Evolutionary conservation across 2,888 invertebrate species (phyloP).

Genomic region (Hypercompe scribonia): DNA sequence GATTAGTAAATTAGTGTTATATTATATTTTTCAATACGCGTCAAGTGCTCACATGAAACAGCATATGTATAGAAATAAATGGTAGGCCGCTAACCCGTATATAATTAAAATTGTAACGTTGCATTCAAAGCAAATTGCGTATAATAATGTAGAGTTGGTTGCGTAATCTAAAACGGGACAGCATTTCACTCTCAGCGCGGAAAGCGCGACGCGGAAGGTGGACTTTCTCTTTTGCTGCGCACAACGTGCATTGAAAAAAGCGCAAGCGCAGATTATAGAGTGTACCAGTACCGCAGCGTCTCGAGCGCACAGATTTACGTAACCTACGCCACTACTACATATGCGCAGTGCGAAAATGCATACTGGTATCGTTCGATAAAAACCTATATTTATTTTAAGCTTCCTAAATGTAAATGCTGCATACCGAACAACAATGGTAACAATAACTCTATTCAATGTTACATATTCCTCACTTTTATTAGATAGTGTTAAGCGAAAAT

Average conservation of each 20-base stretch:
- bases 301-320: constrained; percentile 51
- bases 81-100: constrained; percentile 39
- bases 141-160: constrained; percentile 71
- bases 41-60: constrained; percentile 21
- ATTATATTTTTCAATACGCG: background rate
- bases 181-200: constrained; percentile 85
- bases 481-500: constrained; percentile 57
- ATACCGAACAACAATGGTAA: constrained; percentile 20
- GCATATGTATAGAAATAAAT: constrained; percentile 26
- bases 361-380: constrained; percentile 32
- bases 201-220: constrained; percentile 84
- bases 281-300: constrained; percentile 53
- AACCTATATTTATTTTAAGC: constrained; percentile 17
- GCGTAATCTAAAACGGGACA: constrained; percentile 84
- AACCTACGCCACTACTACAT: constrained; percentile 40
- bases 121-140: constrained; percentile 55
- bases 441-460: constrained; percentile 34
- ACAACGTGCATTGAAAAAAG: constrained; percentile 57
- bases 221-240: constrained; percentile 84
- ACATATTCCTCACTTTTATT: constrained; percentile 39
- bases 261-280: constrained; percentile 65
- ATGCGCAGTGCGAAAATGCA: constrained; percentile 35
- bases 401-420: constrained; percentile 20
- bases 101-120: constrained; percentile 44
- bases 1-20: background rate